A percentile compares a stretch with the other conserved stretches of the same genome.
Conservation (phyloP, 2,113 vertebrate species). For the Odocoileus hemionus region DNA sequence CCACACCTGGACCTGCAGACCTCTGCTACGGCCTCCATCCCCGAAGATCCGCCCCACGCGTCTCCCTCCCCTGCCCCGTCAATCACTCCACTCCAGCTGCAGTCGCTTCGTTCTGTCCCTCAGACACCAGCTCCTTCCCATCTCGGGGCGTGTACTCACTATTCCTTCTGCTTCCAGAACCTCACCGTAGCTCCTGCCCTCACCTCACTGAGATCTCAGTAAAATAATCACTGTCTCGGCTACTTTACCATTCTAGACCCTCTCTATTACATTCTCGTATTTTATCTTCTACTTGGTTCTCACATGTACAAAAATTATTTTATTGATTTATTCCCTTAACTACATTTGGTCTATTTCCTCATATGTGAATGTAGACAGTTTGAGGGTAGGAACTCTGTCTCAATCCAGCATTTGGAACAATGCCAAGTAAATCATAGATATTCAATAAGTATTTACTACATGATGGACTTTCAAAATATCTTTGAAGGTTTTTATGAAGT, state of each 20-base stretch:
- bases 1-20: background rate
- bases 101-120: background rate
- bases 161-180: background rate
- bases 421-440: background rate
- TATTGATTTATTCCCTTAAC: background rate
- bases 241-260: too few relatives aligned
- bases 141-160: background rate
- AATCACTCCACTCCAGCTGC: background rate
- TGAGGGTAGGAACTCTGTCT: background rate
- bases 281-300: background rate
- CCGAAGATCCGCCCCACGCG: background rate
- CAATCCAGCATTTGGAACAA: background rate
- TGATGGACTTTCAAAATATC: background rate
- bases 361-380: background rate
- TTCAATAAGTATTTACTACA: background rate
- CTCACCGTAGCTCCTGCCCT: background rate
- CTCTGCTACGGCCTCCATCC: background rate
- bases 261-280: background rate
- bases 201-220: background rate
- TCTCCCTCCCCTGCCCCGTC: background rate
- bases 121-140: background rate
- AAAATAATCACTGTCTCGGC: background rate
- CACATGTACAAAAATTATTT: background rate
- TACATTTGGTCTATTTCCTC: background rate
- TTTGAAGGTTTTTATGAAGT: background rate